Evolutionary conservation across 1,140 invertebrate species (phyloP), one percentile per base, ranked within the genome.

Genomic region (Melipona quadrifasciata): DNA sequence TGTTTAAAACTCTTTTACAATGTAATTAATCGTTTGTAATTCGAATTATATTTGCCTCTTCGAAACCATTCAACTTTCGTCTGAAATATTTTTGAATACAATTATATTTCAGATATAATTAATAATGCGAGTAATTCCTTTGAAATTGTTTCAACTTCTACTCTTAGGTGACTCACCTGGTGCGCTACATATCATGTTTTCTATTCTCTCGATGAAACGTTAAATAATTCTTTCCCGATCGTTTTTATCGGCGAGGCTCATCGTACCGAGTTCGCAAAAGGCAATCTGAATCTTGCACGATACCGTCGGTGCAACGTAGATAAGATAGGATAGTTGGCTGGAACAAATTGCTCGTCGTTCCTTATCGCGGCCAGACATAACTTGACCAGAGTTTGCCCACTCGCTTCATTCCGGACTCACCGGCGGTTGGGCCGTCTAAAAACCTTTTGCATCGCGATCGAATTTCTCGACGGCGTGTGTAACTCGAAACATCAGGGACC

Each of bases 311-410:
- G 61, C 47, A 55, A 21, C 39, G 19, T 11, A 82, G 86, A 87
- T 87, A 86, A 87, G 74, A 86, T 82, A 85, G 70, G 34, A 67
- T 79, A 57, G 70, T 67, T 75, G 34, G 51, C 34, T 27, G 73
- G 67, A 87, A 85, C 58, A 58, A 81, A 87, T 82, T 53, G 70
- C 75, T 79, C 75, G 80, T 82, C 75, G 84, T 79, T 78, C n/a
- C 84, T 87, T 87, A 87, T 87, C 84, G 57, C 39, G 57, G 53
- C 34, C 72, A 85, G 86, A 85, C 86, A 80, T 85, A 87, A 87
- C 75, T 87, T 75, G 68, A 74, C 57, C 68, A 39, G 71, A 75
- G 75, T 81, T 87, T 39, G 31, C 65, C 34, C 64, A 12, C 34
- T 80, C 67, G 70, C 75, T 53, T 86, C 70, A 75, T 84, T 80